phyloP scores from a whole-genome alignment of 2,797 vertebrate species.

The Pampus argenteus region DNA sequence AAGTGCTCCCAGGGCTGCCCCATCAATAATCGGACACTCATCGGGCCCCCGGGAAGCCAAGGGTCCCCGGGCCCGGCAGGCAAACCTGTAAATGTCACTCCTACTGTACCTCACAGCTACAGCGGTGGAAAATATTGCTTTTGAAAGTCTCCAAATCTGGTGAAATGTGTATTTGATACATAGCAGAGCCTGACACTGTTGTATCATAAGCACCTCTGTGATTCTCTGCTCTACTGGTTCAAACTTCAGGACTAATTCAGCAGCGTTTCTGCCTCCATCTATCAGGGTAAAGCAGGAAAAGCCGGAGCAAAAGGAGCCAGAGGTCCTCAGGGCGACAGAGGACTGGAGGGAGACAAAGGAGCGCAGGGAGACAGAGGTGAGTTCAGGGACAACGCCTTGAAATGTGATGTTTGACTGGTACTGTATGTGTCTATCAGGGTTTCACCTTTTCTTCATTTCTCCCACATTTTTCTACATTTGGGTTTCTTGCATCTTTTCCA shows the following conservation, averaged over 20 bases:
- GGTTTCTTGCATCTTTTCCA: no score
- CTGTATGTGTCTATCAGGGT: no score
- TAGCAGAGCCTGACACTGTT: background rate
- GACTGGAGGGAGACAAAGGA: constrained; percentile 81
- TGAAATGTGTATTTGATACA: no score
- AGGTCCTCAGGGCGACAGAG: constrained; percentile 76
- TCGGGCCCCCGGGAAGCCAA: constrained; percentile 78
- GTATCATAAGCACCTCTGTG: background rate
- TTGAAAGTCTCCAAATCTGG: no score
- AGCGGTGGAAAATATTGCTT: background rate
- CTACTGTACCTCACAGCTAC: background rate
- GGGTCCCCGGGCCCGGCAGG: constrained; percentile 73
- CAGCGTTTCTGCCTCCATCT: constrained; percentile 5
- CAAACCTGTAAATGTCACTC: constrained; percentile 74
- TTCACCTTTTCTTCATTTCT: no score
- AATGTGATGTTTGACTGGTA: no score
- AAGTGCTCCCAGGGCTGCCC: constrained; percentile 86
- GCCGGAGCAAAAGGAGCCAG: constrained; percentile 73
- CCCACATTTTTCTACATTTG: no score
- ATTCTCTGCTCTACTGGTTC: background rate
- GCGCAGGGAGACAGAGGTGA: constrained; percentile 76
- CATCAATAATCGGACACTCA: constrained; percentile 82
- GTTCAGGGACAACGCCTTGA: no score
- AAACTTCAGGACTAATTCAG: background rate
- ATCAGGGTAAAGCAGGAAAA: constrained; percentile 83